Evolutionary conservation across 2,113 vertebrate species (phyloP), one percentile per base, ranked within the genome.

Genomic region (Menura novaehollandiae): DNA sequence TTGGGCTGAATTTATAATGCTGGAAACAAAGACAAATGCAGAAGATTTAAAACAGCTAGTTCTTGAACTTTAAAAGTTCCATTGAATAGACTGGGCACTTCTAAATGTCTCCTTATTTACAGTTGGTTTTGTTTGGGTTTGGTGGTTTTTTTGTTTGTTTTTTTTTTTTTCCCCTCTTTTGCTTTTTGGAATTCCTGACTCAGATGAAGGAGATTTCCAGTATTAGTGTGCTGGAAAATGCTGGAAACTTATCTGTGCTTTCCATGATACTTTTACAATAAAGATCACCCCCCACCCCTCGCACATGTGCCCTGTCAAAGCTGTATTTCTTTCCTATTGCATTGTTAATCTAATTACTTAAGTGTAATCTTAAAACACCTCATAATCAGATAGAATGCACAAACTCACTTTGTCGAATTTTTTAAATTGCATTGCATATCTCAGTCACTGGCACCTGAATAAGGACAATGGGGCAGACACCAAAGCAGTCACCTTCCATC

Each of bases 1-100:
- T 60, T 91, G 44, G 41, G 27, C 60, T 77, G 72, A 93, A 81
- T 93, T 87, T 93, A 33, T 88, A 79, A 68, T 12, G 8, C 41
- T 89, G 76, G 44, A 86, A 93, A 81, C 28, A 55, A 85, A 93
- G 56, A 71, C 56, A 81, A 85, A 80, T 88, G 66, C 56, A 78
- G 71, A 88, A 86, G 79, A 81, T 91, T 87, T 88, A 68, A 59
- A 89, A 96, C 33, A 37, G 33, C 62, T 84, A 15, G 26, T 84
- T 80, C 33, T 33, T 95, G 72, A 88, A 92, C 75, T 94, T 91
- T 88, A 30, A 16, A 90, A 93, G 44, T 85, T 91, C 62, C 32
- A 32, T 90, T 75, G 43, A 82, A 75, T 78, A 84, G 85, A 43
- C 28, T 55, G 59, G 32, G 35, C 37, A 52, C 43, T 92, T 93